Base-by-base conservation (phyloP, 2,888 invertebrate genomes). In the Sphaeridia pumilis region DNA sequence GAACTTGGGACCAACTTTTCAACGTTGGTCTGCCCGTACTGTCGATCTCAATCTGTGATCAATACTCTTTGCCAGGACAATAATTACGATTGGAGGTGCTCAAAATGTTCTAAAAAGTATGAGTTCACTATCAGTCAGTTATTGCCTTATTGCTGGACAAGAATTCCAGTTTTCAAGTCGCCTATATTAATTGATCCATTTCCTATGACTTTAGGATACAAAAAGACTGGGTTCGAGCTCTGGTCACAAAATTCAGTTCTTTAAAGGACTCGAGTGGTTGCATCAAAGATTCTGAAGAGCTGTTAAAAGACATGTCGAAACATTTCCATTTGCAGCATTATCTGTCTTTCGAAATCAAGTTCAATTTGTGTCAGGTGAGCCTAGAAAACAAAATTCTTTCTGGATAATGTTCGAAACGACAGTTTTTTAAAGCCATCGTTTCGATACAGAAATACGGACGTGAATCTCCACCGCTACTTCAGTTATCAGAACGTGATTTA, bases 271-370 rank as follows among this genome's bases (percentile, higher is more conserved):
- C 12, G 5, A 17, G 12, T 17, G 38, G 52, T 31, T 55, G 59
- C 35, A 58, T 63, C 4, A 44, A 49, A 48, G 50, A 47, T 14
- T 52, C 55, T 38, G 63, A 63, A 49, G 50, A 55, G 24, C 57
- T 60, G 28, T 44, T 62, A 4, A 42, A 52, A 27, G 57, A 58
- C 25, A 58, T 60, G 34, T 53, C 52, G 25, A 22, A 48, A 22
- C 25, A 58, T 34, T 62, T 62, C 48, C 62, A 62, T 35, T 45
- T 58, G 12, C 56, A 49, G 24, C 60, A 60, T 52, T 62, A 49
- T 43, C 54, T 62, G 22, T 60, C 62, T 0, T 62, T 60, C 28
- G 60, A 55, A 20, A 54, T 62, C 7, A 62, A 62, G 25, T 62
- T 62, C 31, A 60, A 59, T 35, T 52, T 62, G 22, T 60, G 62